Conservation (phyloP, 2,797 vertebrate species). For the Pangasius macronema region DNA sequence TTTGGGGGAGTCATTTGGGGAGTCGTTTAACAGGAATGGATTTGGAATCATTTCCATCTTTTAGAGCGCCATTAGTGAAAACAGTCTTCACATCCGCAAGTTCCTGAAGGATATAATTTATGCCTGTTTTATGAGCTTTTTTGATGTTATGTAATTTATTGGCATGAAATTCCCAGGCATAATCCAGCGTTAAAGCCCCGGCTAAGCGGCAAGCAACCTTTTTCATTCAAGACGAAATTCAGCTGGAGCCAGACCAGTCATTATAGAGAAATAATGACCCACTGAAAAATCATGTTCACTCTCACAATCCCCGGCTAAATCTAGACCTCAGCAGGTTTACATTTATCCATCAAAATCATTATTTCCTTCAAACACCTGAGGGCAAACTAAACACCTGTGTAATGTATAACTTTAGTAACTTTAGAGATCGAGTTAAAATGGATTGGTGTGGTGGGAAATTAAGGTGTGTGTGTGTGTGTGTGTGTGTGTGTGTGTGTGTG, state of each 20-base stretch:
- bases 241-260: conserved; percentile 68
- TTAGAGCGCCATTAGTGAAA: conserved; percentile 76
- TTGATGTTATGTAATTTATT: conserved; percentile 78
- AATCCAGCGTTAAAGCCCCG: conserved; percentile 60
- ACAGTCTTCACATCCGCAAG: conserved; percentile 71
- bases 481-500: not conserved
- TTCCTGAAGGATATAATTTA: conserved; percentile 77
- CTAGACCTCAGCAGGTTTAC: conserved; percentile 49
- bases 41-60: conserved; percentile 72
- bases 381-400: conserved; percentile 58
- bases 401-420: conserved; percentile 43
- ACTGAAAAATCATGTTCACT: conserved; percentile 60
- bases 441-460: conserved; percentile 32
- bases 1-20: conserved; percentile 64
- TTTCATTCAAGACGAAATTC: conserved; percentile 73
- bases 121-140: conserved; percentile 71
- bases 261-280: conserved; percentile 74
- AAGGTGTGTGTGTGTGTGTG: conserved; percentile 19
- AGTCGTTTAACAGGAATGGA: conserved; percentile 68
- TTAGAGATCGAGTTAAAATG: conserved; percentile 24
- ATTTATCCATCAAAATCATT: conserved; percentile 61
- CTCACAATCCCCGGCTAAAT: conserved; percentile 52
- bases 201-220: conserved; percentile 63
- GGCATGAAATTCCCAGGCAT: conserved; percentile 58
- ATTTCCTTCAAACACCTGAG: conserved; percentile 47